Percentiles rank a stretch among this genome's conserved stretches.
Conservation (phyloP, 2,888 invertebrate genomes). For the Ametastegia equiseti region DNA sequence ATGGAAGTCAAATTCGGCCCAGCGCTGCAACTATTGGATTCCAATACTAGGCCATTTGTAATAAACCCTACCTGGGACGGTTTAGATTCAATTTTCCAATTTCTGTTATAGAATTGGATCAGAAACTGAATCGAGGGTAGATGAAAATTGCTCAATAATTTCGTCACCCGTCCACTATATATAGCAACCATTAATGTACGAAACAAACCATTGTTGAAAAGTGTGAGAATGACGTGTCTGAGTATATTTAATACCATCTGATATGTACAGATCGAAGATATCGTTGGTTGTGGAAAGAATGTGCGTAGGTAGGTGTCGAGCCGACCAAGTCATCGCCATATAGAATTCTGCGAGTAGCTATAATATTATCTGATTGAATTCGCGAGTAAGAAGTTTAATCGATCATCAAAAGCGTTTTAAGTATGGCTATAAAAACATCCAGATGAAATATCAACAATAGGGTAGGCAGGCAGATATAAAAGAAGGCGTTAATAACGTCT, state of each 20-base stretch:
- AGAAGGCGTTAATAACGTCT: too few relatives aligned
- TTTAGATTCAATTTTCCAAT: too few relatives aligned
- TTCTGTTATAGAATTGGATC: background rate
- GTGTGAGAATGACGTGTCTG: background rate
- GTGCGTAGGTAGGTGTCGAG: conserved; percentile 7
- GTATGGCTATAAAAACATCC: too few relatives aligned
- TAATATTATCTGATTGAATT: conserved; percentile 8
- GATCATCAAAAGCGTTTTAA: background rate
- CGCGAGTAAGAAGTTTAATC: background rate
- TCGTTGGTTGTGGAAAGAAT: background rate
- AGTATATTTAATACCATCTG: background rate
- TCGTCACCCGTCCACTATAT: background rate
- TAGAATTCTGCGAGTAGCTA: too few relatives aligned
- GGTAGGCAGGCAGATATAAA: background rate
- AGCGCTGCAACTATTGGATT: too few relatives aligned
- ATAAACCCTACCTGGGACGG: too few relatives aligned
- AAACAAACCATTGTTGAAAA: background rate
- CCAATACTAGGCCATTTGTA: too few relatives aligned
- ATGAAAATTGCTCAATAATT: conserved; percentile 17
- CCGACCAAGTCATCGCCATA: background rate
- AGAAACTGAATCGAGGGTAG: conserved; percentile 11
- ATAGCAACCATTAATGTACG: too few relatives aligned
- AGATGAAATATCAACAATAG: background rate
- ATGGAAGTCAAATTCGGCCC: too few relatives aligned
- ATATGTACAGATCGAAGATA: background rate